Evolutionary conservation across 2,113 vertebrate species (phyloP).

Genomic region (Etheostoma cragini): DNA sequence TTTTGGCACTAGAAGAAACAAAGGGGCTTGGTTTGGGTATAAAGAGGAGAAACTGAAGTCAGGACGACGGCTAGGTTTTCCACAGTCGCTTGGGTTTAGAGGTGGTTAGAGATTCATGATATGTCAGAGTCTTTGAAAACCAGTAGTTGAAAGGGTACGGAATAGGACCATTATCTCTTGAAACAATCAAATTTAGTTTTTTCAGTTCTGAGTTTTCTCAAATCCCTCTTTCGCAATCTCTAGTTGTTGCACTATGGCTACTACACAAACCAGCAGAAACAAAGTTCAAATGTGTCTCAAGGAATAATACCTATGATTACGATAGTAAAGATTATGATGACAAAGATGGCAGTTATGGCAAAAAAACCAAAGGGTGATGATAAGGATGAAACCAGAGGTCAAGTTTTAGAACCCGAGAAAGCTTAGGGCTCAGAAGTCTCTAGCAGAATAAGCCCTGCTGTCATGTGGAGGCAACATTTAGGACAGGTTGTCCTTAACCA

Average conservation of each 20-base stretch:
- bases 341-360: constrained; percentile 1
- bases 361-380: constrained; percentile 9
- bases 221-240: background rate
- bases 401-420: constrained; percentile 30
- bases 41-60: constrained; percentile 58
- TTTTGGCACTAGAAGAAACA: constrained; percentile 76
- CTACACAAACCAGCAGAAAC: constrained; percentile 9
- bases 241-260: background rate
- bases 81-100: constrained; percentile 60
- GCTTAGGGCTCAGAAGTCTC: constrained; percentile 25
- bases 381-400: constrained; percentile 27
- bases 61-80: constrained; percentile 65
- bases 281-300: constrained; percentile 10
- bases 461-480: background rate
- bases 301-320: constrained; percentile 25
- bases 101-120: constrained; percentile 66
- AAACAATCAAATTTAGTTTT: constrained; percentile 30
- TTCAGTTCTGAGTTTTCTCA: constrained; percentile 16
- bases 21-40: constrained; percentile 64
- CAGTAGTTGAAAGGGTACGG: constrained; percentile 30
- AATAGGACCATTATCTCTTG: constrained; percentile 35
- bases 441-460: background rate
- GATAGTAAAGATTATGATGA: background rate
- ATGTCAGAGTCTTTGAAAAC: constrained; percentile 54
- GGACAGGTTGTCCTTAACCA: background rate